Conservation (phyloP, 2,113 vertebrate species). For the Garra rufa region DNA sequence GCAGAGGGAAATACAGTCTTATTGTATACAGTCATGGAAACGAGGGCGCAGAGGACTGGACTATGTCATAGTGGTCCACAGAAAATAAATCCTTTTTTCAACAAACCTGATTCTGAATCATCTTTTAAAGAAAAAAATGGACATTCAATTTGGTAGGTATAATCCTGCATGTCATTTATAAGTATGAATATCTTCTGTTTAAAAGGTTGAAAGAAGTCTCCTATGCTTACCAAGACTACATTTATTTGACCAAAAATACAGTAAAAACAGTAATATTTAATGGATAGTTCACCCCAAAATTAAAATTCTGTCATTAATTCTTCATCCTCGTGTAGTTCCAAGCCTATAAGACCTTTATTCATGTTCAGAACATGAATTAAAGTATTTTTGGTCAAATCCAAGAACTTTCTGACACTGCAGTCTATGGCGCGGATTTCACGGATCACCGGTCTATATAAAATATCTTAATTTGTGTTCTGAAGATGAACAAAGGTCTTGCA, state of each 20-base stretch:
- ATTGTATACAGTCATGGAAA: background rate
- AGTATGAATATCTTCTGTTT: background rate
- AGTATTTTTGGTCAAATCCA: too few species aligned
- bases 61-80: background rate
- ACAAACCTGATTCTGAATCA: background rate
- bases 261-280: background rate
- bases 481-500: too few species aligned
- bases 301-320: too few species aligned
- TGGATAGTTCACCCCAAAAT: too few species aligned
- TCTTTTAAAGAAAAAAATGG: background rate
- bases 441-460: too few species aligned
- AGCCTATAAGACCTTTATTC: too few species aligned
- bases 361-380: too few species aligned
- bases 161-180: background rate
- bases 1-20: constrained; percentile 20
- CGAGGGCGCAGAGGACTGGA: background rate
- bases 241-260: background rate
- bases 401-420: too few species aligned
- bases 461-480: too few species aligned
- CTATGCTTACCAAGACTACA: background rate
- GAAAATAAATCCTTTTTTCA: background rate
- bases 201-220: background rate
- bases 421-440: too few species aligned
- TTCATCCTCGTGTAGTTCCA: too few species aligned
- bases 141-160: background rate